Base-by-base conservation (phyloP, 2,888 invertebrate species). In the Punctoribates punctum region DNA sequence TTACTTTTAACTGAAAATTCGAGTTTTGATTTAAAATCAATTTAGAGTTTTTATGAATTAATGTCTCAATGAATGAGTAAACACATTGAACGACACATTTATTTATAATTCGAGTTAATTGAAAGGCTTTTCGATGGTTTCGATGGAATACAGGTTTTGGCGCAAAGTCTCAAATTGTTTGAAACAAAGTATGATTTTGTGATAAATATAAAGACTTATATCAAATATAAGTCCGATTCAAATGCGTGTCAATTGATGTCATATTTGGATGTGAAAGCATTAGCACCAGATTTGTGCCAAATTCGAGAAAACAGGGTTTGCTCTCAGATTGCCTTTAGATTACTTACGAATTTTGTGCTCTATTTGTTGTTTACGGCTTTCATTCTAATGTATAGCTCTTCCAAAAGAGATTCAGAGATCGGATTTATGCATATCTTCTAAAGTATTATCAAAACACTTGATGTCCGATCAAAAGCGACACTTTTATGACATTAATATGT, bases 341-440 rank as follows among this genome's bases (percentile, higher is more conserved):
- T 42, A 11, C 42, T 42, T 42, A 11, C 11, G 11, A 5, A 23
- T 23, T 23, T 20, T 4, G 54, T 54, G 54, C 54, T 20, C 54
- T 54, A 48, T 17, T 62, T 62, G 27, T 29, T 62, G 62, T 62
- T 62, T 62, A 62, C 62, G n/a, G n/a, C n/a, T n/a, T n/a, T 62
- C 29, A 62, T 62, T 62, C 62, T 62, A 29, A 62, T 29, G 62
- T 62, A 62, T 17, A 62, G 62, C 62, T 62, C 62, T 62, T 29
- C 62, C 27, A 62, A 62, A 62, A 62, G 34, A 34, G 34, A 34
- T 29, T 23, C 60, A 11, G 13, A 17, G 54, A 62, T 62, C 62
- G 62, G 62, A 62, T 62, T 62, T 62, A 62, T 62, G 62, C 62
- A 62, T 62, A 62, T 62, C 62, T 62, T 62, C 5, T 29, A 62